Percentiles rank a stretch among this genome's conserved stretches.
These are phyloP conservation scores for Philaethria dido DNA, from an alignment of 2,888 invertebrate species.

Conservation along the genomic window DNA sequence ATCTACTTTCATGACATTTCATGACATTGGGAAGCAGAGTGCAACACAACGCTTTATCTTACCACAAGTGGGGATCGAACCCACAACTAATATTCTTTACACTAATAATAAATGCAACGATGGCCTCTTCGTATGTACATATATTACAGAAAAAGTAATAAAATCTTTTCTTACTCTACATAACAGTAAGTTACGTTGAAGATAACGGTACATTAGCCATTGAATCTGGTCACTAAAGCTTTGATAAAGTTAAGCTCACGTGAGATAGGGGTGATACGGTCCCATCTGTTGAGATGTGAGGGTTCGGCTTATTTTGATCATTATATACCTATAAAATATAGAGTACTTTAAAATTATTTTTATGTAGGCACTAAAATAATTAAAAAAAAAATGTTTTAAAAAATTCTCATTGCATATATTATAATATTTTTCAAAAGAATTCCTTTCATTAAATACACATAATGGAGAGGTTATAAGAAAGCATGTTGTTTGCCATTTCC, in stretches of 20 bases:
- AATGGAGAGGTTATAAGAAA: no score
- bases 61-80: background rate
- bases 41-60: no score
- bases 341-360: background rate
- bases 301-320: background rate
- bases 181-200: background rate
- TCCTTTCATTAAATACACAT: no score
- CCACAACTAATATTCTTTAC: background rate
- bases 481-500: no score
- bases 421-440: no score
- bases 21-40: no score
- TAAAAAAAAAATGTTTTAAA: no score
- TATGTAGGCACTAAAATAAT: no score
- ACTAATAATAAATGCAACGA: background rate
- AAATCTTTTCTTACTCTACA: conserved; percentile 3
- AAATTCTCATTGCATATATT: no score
- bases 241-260: conserved; percentile 18
- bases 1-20: no score
- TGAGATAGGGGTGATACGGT: conserved; percentile 13
- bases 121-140: no score
- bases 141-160: background rate
- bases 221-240: conserved; percentile 16
- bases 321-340: background rate
- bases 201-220: conserved; percentile 17
- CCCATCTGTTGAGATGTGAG: conserved; percentile 10